Conservation (phyloP, 2,888 invertebrate genomes). For the Monopis laevigella region DNA sequence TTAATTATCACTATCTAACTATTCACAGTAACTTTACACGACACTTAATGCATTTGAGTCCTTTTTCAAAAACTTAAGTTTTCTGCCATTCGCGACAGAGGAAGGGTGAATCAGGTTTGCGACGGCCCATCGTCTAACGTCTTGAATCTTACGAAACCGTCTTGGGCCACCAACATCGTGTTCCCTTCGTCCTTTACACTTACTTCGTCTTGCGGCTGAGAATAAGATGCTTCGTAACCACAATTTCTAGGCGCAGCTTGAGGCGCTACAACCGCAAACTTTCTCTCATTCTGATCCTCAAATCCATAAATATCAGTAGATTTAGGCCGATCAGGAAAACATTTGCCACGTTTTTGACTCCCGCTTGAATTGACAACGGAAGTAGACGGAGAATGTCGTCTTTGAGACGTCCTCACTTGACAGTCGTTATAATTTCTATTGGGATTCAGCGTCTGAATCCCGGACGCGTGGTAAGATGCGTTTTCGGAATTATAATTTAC, state of each 20-base stretch:
- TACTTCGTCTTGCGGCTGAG: slow-evolving; percentile 64
- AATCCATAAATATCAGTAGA: slow-evolving; percentile 70
- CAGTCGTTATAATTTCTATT: slow-evolving; percentile 59
- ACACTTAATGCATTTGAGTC: slow-evolving; percentile 2
- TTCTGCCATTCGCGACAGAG: slow-evolving; percentile 47
- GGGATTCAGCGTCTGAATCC: slow-evolving; percentile 59
- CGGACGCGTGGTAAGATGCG: slow-evolving; percentile 60
- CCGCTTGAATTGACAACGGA: slow-evolving; percentile 56
- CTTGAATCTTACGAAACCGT: slow-evolving; percentile 87
- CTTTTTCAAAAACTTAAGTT: slow-evolving; percentile 43
- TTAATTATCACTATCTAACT: slow-evolving; percentile 27
- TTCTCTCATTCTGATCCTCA: slow-evolving; percentile 52
- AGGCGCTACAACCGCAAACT: slow-evolving; percentile 49
- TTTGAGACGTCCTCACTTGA: slow-evolving; percentile 48
- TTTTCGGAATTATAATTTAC: slow-evolving; percentile 58
- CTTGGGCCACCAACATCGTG: slow-evolving; percentile 90
- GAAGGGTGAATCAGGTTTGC: slow-evolving; percentile 58
- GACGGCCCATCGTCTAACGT: slow-evolving; percentile 69
- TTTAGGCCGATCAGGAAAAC: slow-evolving; percentile 72
- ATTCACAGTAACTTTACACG: slow-evolving; percentile 38
- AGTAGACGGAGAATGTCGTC: slow-evolving; percentile 54
- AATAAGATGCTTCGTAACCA: slow-evolving; percentile 61
- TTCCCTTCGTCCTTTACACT: slow-evolving; percentile 60
- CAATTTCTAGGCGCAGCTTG: slow-evolving; percentile 60
- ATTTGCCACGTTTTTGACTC: slow-evolving; percentile 59